These are phyloP conservation scores for Guaruba guarouba DNA, from an alignment of 2,113 vertebrate genomes.

Conservation along the genomic window DNA sequence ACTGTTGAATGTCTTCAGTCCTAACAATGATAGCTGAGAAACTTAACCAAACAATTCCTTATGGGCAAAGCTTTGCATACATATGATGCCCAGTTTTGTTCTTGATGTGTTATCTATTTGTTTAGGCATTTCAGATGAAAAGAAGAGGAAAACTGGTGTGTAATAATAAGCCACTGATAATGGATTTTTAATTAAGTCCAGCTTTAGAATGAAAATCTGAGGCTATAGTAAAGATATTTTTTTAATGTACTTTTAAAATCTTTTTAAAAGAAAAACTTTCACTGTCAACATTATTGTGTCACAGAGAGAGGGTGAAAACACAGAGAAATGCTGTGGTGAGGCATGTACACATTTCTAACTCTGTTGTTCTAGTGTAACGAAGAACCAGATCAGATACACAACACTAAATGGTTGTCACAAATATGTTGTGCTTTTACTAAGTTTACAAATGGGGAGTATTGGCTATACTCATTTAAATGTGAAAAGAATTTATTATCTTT, in stretches of 20 bases:
- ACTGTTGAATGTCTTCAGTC: background rate
- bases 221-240: background rate
- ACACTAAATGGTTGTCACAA: background rate
- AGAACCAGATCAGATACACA: background rate
- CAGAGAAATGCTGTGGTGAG: background rate
- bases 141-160: background rate
- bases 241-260: background rate
- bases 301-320: background rate
- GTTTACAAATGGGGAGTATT: background rate
- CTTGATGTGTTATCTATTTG: background rate
- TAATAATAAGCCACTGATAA: background rate
- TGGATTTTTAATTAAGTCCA: background rate
- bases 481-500: background rate
- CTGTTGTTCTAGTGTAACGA: background rate
- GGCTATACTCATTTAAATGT: background rate
- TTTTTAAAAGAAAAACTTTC: background rate
- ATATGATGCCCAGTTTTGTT: background rate
- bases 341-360: background rate
- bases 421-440: background rate
- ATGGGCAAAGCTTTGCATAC: background rate
- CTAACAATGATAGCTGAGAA: background rate
- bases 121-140: background rate
- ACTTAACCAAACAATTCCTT: background rate
- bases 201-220: background rate
- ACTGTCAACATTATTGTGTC: background rate